Percentiles rank a stretch among this genome's conserved stretches.
Evolutionary conservation across 1,140 invertebrate species (phyloP).

Genomic region (Papilio dardanus): DNA sequence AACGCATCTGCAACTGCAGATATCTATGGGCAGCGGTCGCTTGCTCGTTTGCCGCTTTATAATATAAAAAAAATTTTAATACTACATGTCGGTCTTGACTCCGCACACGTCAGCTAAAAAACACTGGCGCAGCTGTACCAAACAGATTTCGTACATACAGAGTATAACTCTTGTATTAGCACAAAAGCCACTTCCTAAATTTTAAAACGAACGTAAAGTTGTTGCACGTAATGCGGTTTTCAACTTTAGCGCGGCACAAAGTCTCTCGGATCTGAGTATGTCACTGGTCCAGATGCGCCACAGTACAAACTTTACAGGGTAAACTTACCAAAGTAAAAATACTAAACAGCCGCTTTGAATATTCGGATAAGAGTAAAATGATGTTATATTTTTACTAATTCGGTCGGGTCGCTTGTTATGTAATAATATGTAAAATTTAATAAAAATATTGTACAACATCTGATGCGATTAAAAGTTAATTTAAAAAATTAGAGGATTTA

Average conservation of each 20-base stretch:
- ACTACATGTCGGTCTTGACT: too few species aligned
- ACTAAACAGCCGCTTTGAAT: slow-evolving; percentile 6
- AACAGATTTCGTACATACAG: not conserved
- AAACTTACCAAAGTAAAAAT: slow-evolving; percentile 16
- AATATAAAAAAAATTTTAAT: too few species aligned
- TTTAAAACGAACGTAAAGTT: slow-evolving; percentile 17
- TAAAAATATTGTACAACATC: too few species aligned
- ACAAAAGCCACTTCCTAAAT: not conserved
- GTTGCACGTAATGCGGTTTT: slow-evolving; percentile 22
- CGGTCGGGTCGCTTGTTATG: too few species aligned
- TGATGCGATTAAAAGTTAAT: slow-evolving; percentile 16
- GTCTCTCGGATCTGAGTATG: not conserved
- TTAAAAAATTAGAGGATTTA: slow-evolving; percentile 6
- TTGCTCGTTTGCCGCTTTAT: too few species aligned
- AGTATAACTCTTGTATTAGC: not conserved
- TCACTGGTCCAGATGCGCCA: slow-evolving; percentile 13
- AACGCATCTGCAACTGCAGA: too few species aligned
- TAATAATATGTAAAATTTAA: too few species aligned
- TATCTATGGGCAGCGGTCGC: too few species aligned
- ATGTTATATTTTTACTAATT: not conserved
- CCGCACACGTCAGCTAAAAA: too few species aligned
- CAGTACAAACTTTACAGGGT: not conserved
- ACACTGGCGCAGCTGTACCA: too few species aligned
- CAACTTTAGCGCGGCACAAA: slow-evolving; percentile 15
- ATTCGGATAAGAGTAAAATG: slow-evolving; percentile 3